phyloP scores from a whole-genome alignment of 92 coral and sea anemone genomes.

The Siderastrea radians region DNA sequence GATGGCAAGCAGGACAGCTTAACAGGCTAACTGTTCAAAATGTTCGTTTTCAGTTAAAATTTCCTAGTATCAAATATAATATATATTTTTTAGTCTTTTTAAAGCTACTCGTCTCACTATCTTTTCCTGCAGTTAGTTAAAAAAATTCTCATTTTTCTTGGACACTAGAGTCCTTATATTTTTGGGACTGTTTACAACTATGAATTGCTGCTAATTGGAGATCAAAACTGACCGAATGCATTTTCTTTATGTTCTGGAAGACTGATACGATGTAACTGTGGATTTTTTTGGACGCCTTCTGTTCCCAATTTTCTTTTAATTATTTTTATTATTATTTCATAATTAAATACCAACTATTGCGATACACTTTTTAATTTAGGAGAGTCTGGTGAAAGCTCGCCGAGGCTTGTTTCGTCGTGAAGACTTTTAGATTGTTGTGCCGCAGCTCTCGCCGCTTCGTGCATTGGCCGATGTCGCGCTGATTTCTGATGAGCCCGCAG shows the following conservation, averaged over 20 bases:
- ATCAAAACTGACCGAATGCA: background rate
- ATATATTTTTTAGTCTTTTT: background rate
- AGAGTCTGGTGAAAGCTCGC: constrained; percentile 50
- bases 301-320: background rate
- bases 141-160: background rate
- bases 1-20: background rate
- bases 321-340: background rate
- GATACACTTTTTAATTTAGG: constrained; percentile 29
- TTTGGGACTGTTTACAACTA: background rate
- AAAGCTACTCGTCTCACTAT: background rate
- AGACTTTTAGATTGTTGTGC: constrained; percentile 22
- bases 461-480: constrained; percentile 90
- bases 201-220: background rate
- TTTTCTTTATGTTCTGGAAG: background rate
- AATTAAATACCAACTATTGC: constrained; percentile 18
- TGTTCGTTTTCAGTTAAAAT: constrained; percentile 5
- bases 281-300: background rate
- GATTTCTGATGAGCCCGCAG: constrained; percentile 98
- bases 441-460: constrained; percentile 49
- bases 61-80: constrained; percentile 49
- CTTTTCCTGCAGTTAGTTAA: background rate
- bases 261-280: background rate
- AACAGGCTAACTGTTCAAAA: constrained; percentile 10
- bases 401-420: constrained; percentile 32
- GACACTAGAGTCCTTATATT: background rate